phyloP scores from a whole-genome alignment of 2,888 invertebrate species.

The Dryocosmus kuriphilus region DNA sequence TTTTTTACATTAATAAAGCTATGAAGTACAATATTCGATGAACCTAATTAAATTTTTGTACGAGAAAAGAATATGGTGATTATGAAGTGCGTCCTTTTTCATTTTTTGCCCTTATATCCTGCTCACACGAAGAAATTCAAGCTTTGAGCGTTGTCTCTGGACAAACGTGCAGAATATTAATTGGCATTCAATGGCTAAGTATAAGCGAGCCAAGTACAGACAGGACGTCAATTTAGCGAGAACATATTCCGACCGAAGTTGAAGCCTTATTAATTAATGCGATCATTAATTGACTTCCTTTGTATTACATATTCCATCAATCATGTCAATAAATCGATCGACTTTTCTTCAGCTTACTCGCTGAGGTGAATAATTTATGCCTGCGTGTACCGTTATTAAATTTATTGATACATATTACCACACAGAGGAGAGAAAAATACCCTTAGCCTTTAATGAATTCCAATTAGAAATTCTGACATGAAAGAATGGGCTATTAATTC shows the following conservation, averaged over 20 bases:
- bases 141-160: conserved; percentile 43
- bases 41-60: neutral
- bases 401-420: conserved; percentile 13
- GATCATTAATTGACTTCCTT: conserved; percentile 42
- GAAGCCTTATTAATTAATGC: conserved; percentile 39
- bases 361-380: conserved; percentile 28
- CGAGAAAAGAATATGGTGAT: neutral
- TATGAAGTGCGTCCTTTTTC: conserved; percentile 2
- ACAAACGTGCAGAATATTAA: conserved; percentile 43
- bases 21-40: too few relatives aligned
- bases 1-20: too few relatives aligned
- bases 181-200: conserved; percentile 40
- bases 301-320: conserved; percentile 42
- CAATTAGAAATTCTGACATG: neutral
- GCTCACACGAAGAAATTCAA: conserved; percentile 43
- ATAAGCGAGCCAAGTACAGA: conserved; percentile 36
- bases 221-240: conserved; percentile 47
- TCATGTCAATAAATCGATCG: conserved; percentile 39
- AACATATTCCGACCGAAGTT: conserved; percentile 12
- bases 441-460: neutral
- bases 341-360: conserved; percentile 47
- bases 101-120: neutral
- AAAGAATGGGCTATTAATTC: neutral
- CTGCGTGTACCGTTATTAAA: conserved; percentile 5
- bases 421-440: neutral